Conservation (phyloP, 1,140 invertebrate species). For the Heterodera carotae region DNA sequence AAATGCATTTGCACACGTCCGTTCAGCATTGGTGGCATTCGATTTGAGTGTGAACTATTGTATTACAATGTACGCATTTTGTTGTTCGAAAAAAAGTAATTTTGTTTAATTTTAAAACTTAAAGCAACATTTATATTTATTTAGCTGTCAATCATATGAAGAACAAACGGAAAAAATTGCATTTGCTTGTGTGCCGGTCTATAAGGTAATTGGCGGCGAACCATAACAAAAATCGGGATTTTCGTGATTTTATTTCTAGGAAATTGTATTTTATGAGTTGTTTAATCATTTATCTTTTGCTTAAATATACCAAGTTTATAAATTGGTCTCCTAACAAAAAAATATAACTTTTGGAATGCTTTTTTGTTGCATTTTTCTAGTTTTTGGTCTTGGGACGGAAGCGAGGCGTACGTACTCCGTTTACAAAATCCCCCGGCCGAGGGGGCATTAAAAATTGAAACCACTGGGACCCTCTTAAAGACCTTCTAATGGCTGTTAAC, state of each 20-base stretch:
- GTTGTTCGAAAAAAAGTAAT: constrained; percentile 59
- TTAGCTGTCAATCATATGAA: neutral
- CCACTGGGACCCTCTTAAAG: too few species aligned
- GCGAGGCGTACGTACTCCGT: too few species aligned
- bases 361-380: neutral
- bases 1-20: constrained; percentile 59
- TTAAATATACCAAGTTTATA: too few species aligned
- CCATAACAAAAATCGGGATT: too few species aligned
- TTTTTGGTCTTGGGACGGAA: too few species aligned
- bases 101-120: constrained; percentile 31
- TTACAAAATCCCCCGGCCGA: too few species aligned
- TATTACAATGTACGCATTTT: constrained; percentile 60
- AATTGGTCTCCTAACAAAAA: too few species aligned
- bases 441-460: too few species aligned
- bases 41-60: constrained; percentile 64
- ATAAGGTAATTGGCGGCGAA: constrained; percentile 61
- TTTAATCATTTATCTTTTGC: too few species aligned
- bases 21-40: constrained; percentile 49
- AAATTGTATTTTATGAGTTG: too few species aligned
- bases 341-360: neutral
- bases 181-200: constrained; percentile 59
- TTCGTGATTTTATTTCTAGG: constrained; percentile 5
- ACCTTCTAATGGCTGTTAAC: too few species aligned
- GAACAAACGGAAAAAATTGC: constrained; percentile 60
- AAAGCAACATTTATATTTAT: too few species aligned